These are phyloP conservation scores for Mnemiopsis leidyi DNA, from an alignment of 37 sponge, comb jelly and placozoan species.

Conservation along the genomic window DNA sequence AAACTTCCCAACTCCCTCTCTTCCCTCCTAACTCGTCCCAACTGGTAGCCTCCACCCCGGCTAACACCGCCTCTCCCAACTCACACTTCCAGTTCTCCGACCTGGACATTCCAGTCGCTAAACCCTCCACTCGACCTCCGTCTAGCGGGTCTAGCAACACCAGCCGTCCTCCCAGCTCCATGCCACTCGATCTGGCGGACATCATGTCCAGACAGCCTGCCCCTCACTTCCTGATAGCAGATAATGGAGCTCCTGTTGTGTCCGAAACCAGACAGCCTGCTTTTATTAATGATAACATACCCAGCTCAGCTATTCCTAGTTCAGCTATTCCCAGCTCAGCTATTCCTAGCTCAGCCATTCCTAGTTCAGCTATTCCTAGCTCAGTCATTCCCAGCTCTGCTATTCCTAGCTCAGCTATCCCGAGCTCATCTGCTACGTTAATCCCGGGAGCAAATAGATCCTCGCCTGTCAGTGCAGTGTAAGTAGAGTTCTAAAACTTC, in stretches of 20 bases:
- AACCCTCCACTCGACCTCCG: background rate
- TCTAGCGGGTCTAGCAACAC: background rate
- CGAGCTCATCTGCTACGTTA: no score
- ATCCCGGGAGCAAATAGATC: no score
- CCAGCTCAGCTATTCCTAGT: background rate
- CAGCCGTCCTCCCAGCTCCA: background rate
- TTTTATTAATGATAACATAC: background rate
- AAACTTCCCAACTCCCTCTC: background rate
- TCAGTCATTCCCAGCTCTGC: no score
- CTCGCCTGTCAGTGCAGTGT: no score
- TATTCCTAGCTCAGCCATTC: no score
- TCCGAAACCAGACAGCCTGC: conserved; percentile 3
- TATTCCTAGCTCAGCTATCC: no score
- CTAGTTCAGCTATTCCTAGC: no score
- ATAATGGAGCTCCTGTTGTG: background rate
- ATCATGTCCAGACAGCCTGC: background rate
- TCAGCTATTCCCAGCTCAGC: background rate
- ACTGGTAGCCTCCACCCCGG: background rate
- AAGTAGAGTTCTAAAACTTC: no score
- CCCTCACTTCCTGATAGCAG: background rate
- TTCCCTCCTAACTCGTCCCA: background rate
- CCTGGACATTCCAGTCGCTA: background rate
- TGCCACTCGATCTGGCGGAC: background rate
- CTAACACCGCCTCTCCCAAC: background rate
- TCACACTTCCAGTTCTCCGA: background rate